phyloP scores from a whole-genome alignment of 2,888 invertebrate species.

The Creontiades dilutus region DNA sequence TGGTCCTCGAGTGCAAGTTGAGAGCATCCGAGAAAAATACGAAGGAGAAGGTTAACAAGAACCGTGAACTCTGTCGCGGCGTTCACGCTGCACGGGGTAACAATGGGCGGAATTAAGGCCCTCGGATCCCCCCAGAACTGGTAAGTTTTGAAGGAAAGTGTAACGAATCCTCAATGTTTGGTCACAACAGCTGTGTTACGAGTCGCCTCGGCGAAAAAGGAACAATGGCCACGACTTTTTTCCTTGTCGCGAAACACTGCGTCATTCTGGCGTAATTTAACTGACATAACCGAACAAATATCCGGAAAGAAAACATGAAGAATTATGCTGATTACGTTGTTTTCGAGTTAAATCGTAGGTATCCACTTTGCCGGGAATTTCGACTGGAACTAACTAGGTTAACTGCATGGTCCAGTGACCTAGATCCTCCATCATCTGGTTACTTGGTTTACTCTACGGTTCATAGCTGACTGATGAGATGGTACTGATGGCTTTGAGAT shows the following conservation, averaged over 20 bases:
- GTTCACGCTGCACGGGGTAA: neutral
- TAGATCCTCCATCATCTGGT: no score
- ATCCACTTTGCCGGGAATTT: no score
- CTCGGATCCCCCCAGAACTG: neutral
- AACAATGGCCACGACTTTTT: constrained; percentile 41
- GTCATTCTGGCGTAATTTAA: constrained; percentile 33
- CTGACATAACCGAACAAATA: constrained; percentile 3
- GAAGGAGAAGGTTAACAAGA: constrained; percentile 20
- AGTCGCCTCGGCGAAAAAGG: neutral
- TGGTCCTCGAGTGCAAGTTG: neutral
- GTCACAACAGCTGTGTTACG: constrained; percentile 20
- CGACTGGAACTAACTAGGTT: no score
- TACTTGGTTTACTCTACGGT: no score
- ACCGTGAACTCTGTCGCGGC: neutral
- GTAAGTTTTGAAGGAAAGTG: constrained; percentile 43
- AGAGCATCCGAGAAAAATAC: neutral
- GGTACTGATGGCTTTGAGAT: no score
- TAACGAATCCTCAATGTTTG: constrained; percentile 48
- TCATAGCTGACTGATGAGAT: no score
- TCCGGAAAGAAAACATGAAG: no score
- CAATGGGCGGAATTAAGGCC: constrained; percentile 18
- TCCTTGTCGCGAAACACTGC: neutral
- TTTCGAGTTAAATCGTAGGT: no score
- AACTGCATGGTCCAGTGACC: no score
- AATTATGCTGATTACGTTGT: no score